Percentiles rank a stretch among this genome's conserved stretches.
Evolutionary conservation across 2,113 vertebrate species (phyloP).

Genomic region (Tupaia chinensis): DNA sequence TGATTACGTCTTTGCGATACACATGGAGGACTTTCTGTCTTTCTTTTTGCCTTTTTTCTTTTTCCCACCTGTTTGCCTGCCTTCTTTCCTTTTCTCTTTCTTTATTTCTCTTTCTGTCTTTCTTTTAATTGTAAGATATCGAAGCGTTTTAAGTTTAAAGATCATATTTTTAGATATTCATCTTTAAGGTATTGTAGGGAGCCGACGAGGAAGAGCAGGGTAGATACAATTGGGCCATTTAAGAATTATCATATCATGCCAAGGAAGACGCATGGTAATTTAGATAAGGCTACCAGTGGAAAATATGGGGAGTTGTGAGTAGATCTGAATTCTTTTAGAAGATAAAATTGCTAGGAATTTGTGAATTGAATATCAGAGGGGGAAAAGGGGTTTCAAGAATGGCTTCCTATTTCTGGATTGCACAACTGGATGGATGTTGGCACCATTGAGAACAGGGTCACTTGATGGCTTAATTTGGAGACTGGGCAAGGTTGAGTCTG

Average conservation of each 20-base stretch:
- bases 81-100: background rate
- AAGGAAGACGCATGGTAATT: background rate
- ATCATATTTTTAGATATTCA: background rate
- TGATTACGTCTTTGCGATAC: background rate
- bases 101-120: too few species aligned
- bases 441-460: background rate
- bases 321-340: background rate
- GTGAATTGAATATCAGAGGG: background rate
- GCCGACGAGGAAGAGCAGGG: background rate
- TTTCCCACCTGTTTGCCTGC: fast-evolving
- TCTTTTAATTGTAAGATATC: background rate
- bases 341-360: background rate
- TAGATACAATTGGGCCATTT: background rate
- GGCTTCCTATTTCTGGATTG: background rate
- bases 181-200: constrained; percentile 12
- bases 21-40: background rate
- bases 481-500: background rate
- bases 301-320: background rate
- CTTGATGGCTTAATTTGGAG: background rate
- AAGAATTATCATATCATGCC: background rate
- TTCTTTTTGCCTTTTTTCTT: background rate
- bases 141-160: background rate
- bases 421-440: background rate
- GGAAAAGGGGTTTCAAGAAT: background rate
- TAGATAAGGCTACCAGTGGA: background rate